Evolutionary conservation across 1,140 invertebrate genomes (phyloP), one percentile per base, ranked within the genome.

Genomic region (Asbolus verrucosus): DNA sequence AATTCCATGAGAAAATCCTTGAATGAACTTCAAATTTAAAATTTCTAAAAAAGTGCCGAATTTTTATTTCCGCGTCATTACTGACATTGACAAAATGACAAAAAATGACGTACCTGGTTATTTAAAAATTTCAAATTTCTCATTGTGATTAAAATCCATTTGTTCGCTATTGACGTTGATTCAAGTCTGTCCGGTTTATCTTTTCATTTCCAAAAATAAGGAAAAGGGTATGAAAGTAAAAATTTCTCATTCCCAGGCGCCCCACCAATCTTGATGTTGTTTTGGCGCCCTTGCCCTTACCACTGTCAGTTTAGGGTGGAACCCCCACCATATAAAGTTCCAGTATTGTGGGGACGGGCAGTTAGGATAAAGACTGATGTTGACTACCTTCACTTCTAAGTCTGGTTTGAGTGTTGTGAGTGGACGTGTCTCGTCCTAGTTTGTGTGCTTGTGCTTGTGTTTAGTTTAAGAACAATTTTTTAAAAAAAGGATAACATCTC

Each of bases 211-310:
- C 46, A 54, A 54, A 54, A 54, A 54, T 54, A 5, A 24, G 46
- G 21, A 54, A 54, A n/a, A 54, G 46, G 46, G 46, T 54, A 24
- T 27, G 6, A 30, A 19, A 24, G 46, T 54, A 27, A 27, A 54
- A 54, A 27, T 54, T 46, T 54, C 46, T 13, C 11, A 43, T 54
- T 24, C 46, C 46, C 21, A 54, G 41, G n/a, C 46, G 46, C 46
- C 46, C 46, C 46, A 27, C 46, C 21, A 2, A 59, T 15, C 41
- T 54, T 36, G 33, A 36, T 11, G 33, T 39, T 63, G 36, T 71
- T 75, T 73, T 75, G 66, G 73, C 73, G 69, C 73, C 73, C 73
- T 72, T 66, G 61, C 73, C 71, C 73, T 71, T 61, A 50, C 21
- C 39, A 54, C 14, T 39, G 62, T 3, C 16, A 16, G 30, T 21